Base-by-base conservation (phyloP, 2,797 vertebrate species). In the Columba guinea region DNA sequence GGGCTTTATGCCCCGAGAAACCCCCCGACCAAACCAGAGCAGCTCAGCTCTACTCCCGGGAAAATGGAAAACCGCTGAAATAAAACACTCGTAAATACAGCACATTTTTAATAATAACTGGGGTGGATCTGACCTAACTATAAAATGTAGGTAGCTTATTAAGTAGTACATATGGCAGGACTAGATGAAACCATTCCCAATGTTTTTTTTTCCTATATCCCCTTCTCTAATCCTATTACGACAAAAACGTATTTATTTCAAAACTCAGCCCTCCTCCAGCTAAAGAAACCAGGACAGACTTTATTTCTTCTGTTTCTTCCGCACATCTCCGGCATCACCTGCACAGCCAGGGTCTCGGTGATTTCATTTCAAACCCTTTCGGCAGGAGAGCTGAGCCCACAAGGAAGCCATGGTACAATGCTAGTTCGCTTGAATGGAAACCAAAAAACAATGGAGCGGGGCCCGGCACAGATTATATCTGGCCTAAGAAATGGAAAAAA, bases 131-230 rank as follows among this genome's bases (percentile, higher is more conserved):
- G 95, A 96, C 95, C 96, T 97, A 98, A 97, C 97, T 97, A 98
- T 96, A 97, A 98, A 95, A 97, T 96, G 95, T 97, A 96, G 97
- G 96, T 95, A 98, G 97, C 95, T 96, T 95, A 97, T 96, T 96
- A 96, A 97, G 88, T 96, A 88, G 97, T 98, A 98, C 96, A 98
- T 95, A 97, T 95, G 97, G 96, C 97, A 98, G 97, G 96, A 97
- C 94, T 96, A 97, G 97, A 84, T 96, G 95, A 97, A 97, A 97
- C 86, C 95, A 93, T 95, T 96, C 95, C 96, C 93, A 91, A 96
- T 91, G 86, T 80, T 75, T 96, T 94, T 95, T 92, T 84, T 56
- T 32, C 39, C 84, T 94, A 90, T 84, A 83, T 86, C 65, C 68
- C 92, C 62, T 84, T 91, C 92, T 97, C 87, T 93, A 97, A 97